Percentiles rank a stretch among this genome's conserved stretches.
These are phyloP conservation scores for Syngnathoides biaculeatus DNA, from an alignment of 2,113 vertebrate species.

Conservation along the genomic window DNA sequence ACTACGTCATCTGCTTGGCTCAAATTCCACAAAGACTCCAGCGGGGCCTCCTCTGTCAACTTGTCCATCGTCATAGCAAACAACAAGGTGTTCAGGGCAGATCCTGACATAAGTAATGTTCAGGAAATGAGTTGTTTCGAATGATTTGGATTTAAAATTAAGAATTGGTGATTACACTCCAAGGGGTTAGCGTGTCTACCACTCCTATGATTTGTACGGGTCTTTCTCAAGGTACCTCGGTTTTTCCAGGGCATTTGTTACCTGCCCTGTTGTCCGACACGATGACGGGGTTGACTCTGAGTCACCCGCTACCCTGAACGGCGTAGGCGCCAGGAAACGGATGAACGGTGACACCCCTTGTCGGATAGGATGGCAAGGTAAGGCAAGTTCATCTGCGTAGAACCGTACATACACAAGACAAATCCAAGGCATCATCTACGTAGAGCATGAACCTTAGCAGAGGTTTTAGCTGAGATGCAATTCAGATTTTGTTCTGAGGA, in stretches of 20 bases:
- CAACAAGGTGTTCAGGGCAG: not conserved
- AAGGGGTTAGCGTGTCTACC: not conserved
- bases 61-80: not conserved
- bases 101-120: not conserved
- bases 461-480: not conserved
- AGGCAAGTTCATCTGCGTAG: not conserved
- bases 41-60: not conserved
- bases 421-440: too few relatives aligned
- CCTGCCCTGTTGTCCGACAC: not conserved
- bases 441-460: not conserved
- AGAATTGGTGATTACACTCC: too few relatives aligned
- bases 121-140: too few relatives aligned
- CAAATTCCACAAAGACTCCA: not conserved
- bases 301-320: not conserved
- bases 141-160: too few relatives aligned
- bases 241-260: not conserved
- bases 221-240: not conserved
- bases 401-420: not conserved
- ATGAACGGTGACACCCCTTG: not conserved
- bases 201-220: not conserved
- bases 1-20: not conserved
- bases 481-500: not conserved
- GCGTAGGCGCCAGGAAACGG: not conserved
- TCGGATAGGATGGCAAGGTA: not conserved
- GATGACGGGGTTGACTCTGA: not conserved